phyloP scores from a whole-genome alignment of 1,140 invertebrate species.

The Batillaria attramentaria region DNA sequence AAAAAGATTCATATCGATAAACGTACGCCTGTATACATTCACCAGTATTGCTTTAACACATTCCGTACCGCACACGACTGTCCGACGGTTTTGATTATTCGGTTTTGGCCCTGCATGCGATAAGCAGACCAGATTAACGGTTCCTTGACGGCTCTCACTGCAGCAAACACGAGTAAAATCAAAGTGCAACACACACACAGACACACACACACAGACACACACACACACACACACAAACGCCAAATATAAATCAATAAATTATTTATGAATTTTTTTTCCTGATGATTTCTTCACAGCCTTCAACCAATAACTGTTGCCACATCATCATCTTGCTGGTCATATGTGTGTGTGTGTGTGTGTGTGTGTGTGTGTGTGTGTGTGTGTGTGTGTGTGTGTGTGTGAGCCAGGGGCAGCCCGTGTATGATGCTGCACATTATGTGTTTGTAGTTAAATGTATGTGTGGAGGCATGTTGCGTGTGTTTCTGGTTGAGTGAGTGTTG shows the following conservation, averaged over 20 bases:
- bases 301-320: no score
- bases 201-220: not conserved
- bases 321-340: not conserved
- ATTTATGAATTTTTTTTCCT: no score
- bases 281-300: no score
- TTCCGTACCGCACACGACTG: not conserved
- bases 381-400: not conserved
- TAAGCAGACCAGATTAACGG: not conserved
- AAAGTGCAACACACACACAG: not conserved
- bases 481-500: no score
- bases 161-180: not conserved
- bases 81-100: no score
- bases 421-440: no score
- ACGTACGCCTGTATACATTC: not conserved
- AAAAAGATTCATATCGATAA: conserved; percentile 5
- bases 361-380: conserved; percentile 10
- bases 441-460: no score
- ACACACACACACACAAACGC: not conserved
- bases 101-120: no score
- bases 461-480: no score
- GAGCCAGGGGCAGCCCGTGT: no score
- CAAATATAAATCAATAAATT: not conserved
- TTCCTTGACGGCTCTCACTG: not conserved
- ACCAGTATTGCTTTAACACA: not conserved
- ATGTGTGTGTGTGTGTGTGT: conserved; percentile 17